Conservation (phyloP, 2,797 vertebrate species). For the Loriculus beryllinus region DNA sequence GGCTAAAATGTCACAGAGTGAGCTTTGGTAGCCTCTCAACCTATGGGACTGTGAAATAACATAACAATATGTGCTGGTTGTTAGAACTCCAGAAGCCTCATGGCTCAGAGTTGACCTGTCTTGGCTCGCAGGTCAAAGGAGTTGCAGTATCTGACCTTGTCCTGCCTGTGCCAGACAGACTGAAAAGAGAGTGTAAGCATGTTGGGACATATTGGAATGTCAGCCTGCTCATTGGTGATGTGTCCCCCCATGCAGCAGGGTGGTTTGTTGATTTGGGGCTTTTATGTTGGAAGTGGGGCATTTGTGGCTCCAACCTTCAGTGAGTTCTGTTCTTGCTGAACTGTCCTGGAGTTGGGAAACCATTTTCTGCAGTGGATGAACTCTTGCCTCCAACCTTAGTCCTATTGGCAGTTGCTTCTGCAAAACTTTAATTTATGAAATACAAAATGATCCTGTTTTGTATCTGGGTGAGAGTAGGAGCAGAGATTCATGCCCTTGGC, state of each 20-base stretch:
- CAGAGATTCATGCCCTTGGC: background rate
- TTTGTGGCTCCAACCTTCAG: background rate
- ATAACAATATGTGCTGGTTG: rapidly evolving
- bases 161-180: background rate
- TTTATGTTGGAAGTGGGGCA: background rate
- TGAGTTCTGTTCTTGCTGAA: background rate
- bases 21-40: background rate
- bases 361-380: background rate
- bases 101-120: background rate
- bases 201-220: background rate
- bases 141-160: background rate
- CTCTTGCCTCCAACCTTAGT: background rate
- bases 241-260: background rate
- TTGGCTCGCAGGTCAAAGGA: background rate
- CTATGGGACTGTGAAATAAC: background rate
- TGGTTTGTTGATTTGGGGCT: background rate
- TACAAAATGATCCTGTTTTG: background rate
- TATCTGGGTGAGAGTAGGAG: background rate
- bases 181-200: no score
- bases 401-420: background rate
- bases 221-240: background rate
- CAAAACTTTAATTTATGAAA: background rate
- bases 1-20: rapidly evolving
- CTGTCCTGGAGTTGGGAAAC: background rate
- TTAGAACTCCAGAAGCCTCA: background rate